A percentile compares a stretch with the other conserved stretches of the same genome.
Conservation (phyloP, 2,797 vertebrate genomes). For the Tiaroga cobitis region DNA sequence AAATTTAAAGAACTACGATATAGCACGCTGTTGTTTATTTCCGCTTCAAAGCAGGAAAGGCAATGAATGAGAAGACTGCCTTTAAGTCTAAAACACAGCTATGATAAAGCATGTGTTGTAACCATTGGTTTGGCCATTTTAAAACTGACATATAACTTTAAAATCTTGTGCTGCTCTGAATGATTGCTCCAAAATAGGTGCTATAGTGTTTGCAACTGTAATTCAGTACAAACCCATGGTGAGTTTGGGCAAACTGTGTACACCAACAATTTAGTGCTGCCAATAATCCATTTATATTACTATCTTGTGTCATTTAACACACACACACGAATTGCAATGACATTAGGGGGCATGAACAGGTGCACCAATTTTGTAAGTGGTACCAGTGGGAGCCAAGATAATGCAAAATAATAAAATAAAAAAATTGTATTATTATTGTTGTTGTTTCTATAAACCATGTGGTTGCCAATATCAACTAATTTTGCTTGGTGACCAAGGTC, state of each 20-base stretch:
- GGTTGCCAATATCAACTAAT: not conserved
- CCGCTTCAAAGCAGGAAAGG: not conserved
- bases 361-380: not conserved
- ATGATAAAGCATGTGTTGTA: slow-evolving; percentile 1
- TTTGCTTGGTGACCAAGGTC: not conserved
- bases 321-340: not conserved
- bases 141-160: not conserved
- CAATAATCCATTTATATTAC: not conserved
- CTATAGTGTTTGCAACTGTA: slow-evolving; percentile 1
- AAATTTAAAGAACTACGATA: not conserved
- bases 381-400: not conserved
- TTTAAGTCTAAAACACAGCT: not conserved
- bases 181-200: not conserved
- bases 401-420: not conserved
- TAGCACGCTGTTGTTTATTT: not conserved
- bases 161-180: slow-evolving; percentile 7
- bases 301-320: not conserved
- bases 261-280: not conserved
- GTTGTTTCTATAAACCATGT: not conserved
- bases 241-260: not conserved
- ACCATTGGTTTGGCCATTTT: not conserved
- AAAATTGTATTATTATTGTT: not conserved
- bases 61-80: not conserved
- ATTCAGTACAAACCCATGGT: not conserved
- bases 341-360: not conserved